phyloP scores from a whole-genome alignment of 2,888 invertebrate genomes.

The Drosophila helvetica region DNA sequence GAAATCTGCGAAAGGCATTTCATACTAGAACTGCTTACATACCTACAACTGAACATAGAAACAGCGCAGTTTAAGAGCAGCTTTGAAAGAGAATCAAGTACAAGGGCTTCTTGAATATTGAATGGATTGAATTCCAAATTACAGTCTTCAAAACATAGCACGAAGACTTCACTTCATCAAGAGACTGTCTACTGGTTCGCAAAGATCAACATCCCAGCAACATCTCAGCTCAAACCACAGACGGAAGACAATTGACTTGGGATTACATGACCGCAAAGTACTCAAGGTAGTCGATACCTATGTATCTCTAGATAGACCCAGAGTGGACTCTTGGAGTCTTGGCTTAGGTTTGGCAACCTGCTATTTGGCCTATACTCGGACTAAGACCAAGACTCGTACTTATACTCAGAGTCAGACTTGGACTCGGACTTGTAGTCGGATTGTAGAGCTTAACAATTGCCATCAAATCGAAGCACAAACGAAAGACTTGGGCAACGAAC shows the following conservation, averaged over 20 bases:
- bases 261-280: slow-evolving; percentile 5
- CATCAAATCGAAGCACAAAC: slow-evolving; percentile 25
- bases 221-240: background rate
- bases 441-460: slow-evolving; percentile 18
- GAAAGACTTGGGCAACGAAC: slow-evolving; percentile 52
- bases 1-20: no score
- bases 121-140: no score
- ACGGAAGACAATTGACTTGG: slow-evolving; percentile 7
- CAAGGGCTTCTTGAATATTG: no score
- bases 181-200: background rate
- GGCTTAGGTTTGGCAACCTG: slow-evolving; percentile 53
- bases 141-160: no score
- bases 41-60: no score
- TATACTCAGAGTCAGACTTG: background rate
- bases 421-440: background rate
- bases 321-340: slow-evolving; percentile 15
- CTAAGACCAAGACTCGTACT: background rate
- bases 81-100: no score
- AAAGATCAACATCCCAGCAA: background rate
- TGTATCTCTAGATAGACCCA: slow-evolving; percentile 17
- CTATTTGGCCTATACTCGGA: background rate
- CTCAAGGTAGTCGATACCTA: slow-evolving; percentile 24
- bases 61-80: no score
- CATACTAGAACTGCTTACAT: no score
- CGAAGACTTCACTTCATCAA: background rate